Evolutionary conservation across 2,888 invertebrate species (phyloP), one percentile per base, ranked within the genome.

Genomic region (Stenotaenia linearis): DNA sequence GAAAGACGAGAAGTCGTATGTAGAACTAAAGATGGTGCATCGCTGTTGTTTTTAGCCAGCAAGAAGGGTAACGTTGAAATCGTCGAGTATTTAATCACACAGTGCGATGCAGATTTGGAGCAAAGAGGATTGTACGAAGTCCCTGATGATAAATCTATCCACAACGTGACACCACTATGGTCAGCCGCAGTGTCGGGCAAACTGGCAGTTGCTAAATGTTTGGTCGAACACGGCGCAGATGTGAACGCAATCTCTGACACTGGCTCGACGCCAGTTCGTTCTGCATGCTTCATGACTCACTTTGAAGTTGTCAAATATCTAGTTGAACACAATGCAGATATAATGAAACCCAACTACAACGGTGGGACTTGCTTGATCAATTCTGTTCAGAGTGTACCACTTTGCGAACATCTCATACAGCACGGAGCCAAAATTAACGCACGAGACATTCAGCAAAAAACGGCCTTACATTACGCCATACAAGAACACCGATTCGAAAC

Each of bases 341-440:
- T 84, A 82, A 90, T 91, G 83, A 90, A 90, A 83, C 91, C 96
- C 5, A 96, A 96, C 87, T 92, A 93, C 86, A 94, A 94, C 87
- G 96, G 96, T 80, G 96, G 96, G 80, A 96, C 96, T 0, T 96
- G 96, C 86, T 89, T 97, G 81, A 96, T 97, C 84, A 97, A 97
- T 88, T 92, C 95, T 0, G 95, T 96, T 82, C 96, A 96, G 88
- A 93, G 93, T 83, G 91, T 91, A 80, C 90, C 91, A 80, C 89
- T 97, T 77, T 96, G 95, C 86, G 89, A 91, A 80, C 94, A 91
- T 87, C 89, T 96, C 82, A 90, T 97, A 80, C 83, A 90, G 83
- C 91, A 92, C 85, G 95, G 95, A 76, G 96, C 93, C 2, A 90
- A 91, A 83, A 93, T 95, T 5, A 94, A 96, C 88, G 94, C 95